Conservation (phyloP, 2,113 vertebrate genomes). For the Poeciliopsis retropinna region DNA sequence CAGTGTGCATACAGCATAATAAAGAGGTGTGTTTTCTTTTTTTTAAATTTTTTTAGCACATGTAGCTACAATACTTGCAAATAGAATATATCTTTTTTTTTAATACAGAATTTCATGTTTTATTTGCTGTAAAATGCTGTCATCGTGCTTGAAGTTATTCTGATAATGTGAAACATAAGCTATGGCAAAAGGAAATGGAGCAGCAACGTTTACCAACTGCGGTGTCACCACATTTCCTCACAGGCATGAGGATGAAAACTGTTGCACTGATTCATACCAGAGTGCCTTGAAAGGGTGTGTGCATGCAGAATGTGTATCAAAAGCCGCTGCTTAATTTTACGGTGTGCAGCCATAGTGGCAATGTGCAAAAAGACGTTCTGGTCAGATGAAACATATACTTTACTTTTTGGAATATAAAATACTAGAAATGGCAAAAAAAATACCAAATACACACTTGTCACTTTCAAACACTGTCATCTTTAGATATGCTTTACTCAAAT, state of each 20-base stretch:
- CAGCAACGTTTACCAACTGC: conserved; percentile 41
- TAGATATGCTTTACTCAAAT: not conserved
- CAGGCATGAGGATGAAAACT: conserved; percentile 22
- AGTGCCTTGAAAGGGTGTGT: not conserved
- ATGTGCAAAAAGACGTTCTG: too few species aligned
- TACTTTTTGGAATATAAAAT: not conserved
- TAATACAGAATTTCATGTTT: not conserved
- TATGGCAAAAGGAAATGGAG: conserved; percentile 9
- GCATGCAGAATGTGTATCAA: not conserved
- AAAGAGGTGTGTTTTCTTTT: conserved; percentile 37
- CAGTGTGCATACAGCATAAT: conserved; percentile 44
- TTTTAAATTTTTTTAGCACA: not conserved
- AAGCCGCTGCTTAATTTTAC: not conserved
- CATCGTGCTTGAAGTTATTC: not conserved
- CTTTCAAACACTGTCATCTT: not conserved
- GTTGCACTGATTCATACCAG: conserved; percentile 30
- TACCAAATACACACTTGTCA: not conserved
- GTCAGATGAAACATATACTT: not conserved
- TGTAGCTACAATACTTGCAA: not conserved
- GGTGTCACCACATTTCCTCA: conserved; percentile 23
- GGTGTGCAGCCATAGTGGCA: not conserved
- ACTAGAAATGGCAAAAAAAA: not conserved
- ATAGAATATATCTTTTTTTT: not conserved
- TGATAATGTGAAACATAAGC: conserved; percentile 10
- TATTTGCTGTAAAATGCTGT: conserved; percentile 10